Conservation (phyloP, 2,888 invertebrate genomes). For the Sminthurides aquaticus region DNA sequence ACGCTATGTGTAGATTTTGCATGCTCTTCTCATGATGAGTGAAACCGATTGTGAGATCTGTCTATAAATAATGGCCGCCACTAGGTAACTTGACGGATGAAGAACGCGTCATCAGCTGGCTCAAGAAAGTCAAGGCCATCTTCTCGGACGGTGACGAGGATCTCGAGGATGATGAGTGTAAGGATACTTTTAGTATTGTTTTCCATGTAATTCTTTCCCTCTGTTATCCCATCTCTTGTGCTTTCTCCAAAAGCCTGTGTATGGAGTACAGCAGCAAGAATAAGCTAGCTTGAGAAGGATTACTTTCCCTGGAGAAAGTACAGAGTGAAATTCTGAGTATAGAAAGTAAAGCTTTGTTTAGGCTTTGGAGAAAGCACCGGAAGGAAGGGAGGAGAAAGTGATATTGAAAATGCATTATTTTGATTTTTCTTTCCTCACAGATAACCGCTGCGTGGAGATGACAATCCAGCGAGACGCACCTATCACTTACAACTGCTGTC, state of each 20-base stretch:
- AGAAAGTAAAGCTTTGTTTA: slow-evolving; percentile 5
- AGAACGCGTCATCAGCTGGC: slow-evolving; percentile 78
- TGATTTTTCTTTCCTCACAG: background rate
- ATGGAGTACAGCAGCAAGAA: too few relatives aligned
- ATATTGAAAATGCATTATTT: background rate
- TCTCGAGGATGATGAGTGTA: slow-evolving; percentile 28
- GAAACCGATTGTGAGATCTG: background rate
- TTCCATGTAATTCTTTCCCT: background rate
- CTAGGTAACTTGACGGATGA: slow-evolving; percentile 68
- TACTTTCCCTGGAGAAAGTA: too few relatives aligned
- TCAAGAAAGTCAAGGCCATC: slow-evolving; percentile 55
- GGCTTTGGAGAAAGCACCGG: background rate
- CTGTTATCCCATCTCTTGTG: background rate
- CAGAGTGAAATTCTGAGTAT: background rate
- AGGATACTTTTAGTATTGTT: background rate
- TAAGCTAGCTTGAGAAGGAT: too few relatives aligned
- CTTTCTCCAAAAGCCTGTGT: too few relatives aligned
- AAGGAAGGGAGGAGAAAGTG: background rate
- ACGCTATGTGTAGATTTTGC: background rate
- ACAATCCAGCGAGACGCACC: slow-evolving; percentile 23
- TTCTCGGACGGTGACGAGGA: slow-evolving; percentile 22
- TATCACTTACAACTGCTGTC: slow-evolving; percentile 34
- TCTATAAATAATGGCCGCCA: slow-evolving; percentile 18
- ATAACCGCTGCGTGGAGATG: slow-evolving; percentile 41
- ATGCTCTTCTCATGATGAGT: background rate